Percentiles rank a stretch among this genome's conserved stretches.
These are phyloP conservation scores for Anoplophora glabripennis DNA, from an alignment of 1,140 invertebrate genomes.

Conservation along the genomic window DNA sequence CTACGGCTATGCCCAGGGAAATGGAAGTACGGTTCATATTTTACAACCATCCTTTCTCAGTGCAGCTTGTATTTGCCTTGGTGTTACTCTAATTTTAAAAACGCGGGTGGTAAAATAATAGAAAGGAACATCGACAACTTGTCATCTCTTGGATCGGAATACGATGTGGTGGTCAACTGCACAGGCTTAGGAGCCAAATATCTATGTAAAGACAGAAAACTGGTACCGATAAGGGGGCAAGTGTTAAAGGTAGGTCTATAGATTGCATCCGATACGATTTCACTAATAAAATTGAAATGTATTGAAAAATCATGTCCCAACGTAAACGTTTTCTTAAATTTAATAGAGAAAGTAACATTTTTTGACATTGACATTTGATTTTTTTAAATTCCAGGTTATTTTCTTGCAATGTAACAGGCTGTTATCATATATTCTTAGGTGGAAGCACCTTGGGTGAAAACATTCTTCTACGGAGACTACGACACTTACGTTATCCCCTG, in stretches of 20 bases:
- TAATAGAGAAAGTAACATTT: no score
- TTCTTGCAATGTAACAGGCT: no score
- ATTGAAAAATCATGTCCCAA: no score
- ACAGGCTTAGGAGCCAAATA: constrained; percentile 76
- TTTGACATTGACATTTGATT: neutral
- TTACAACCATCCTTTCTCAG: constrained; percentile 73
- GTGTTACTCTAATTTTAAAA: constrained; percentile 61
- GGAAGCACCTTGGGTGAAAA: constrained; percentile 86
- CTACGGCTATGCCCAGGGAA: constrained; percentile 64
- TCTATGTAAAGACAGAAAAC: constrained; percentile 70
- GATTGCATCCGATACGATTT: no score
- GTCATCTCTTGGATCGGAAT: constrained; percentile 58
- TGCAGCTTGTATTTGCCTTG: constrained; percentile 72
- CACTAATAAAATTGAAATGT: no score
- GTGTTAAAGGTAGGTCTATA: constrained; percentile 68
- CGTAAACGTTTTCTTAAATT: no score
- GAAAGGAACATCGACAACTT: constrained; percentile 60
- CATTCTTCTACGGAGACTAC: constrained; percentile 77
- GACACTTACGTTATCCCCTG: constrained; percentile 86
- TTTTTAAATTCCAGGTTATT: no score
- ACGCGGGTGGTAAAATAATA: constrained; percentile 57
- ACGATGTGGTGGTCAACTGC: constrained; percentile 86
- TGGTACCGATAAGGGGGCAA: constrained; percentile 88
- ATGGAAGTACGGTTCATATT: constrained; percentile 81
- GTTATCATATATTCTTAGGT: no score